Evolutionary conservation across 2,113 vertebrate species (phyloP), one percentile per base, ranked within the genome.

Genomic region (Narcine bancroftii): DNA sequence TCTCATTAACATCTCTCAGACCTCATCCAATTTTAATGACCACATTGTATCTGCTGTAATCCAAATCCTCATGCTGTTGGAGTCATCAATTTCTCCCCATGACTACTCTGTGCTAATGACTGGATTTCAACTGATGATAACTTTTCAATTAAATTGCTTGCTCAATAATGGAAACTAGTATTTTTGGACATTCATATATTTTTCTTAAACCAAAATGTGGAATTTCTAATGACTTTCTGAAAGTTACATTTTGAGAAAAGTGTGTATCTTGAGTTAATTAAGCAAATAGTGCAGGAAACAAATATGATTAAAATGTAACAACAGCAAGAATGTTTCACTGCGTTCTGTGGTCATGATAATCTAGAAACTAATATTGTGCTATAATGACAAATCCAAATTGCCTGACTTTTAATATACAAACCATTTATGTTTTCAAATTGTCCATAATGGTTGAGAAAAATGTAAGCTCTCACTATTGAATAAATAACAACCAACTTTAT

Each of bases 401-500:
- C 21, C 42, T 42, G 1, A 33, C 29, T 26, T 45, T 69, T 42
- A 42, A 91, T 6, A 69, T 66, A 42, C 42, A 69, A 69, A 10
- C 21, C 39, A 47, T 45, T 69, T 29, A 17, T 42, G 24, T 69
- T 71, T 66, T 91, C 63, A 69, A 69, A 47, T 91, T 91, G 65
- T 36, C 36, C 21, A 71, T 69, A 69, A 91, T 91, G 39, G 29
- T 2, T 45, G 24, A 71, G 6, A 11, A 69, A 47, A 91, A 91
- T 91, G 65, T 45, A 91, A 87, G 81, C 33, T 60, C 56, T 60
- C 17, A 2, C 33, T 36, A 29, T 60, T 63, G 33, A 42, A 66
- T 45, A 91, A 69, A 69, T 66, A 91, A 91, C 63, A 69, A 66
- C 63, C 69, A 91, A 91, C 60, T 69, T 91, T 91, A 91, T 66